Percentiles rank a stretch among this genome's conserved stretches.
phyloP scores from a whole-genome alignment of 2,888 invertebrate genomes.

The Sceliomorpha sp. region DNA sequence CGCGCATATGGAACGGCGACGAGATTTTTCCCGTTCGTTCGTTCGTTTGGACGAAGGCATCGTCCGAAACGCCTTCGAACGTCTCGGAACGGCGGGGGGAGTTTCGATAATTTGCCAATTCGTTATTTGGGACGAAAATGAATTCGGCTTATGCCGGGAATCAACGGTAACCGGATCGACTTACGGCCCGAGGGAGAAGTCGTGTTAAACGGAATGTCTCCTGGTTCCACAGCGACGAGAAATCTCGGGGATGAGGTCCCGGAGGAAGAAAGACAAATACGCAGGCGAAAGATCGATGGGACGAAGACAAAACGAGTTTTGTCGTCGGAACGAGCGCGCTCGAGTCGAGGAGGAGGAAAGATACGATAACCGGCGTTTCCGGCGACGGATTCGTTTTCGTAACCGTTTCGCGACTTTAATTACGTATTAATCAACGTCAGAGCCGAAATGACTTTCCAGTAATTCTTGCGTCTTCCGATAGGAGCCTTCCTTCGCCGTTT shows the following conservation, averaged over 20 bases:
- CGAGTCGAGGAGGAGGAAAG: constrained; percentile 51
- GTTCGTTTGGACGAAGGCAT: constrained; percentile 37
- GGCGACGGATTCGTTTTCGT: constrained; percentile 57
- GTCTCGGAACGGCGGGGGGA: constrained; percentile 46
- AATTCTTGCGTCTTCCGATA: constrained; percentile 31
- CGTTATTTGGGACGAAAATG: constrained; percentile 41
- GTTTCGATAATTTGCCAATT: too few relatives aligned
- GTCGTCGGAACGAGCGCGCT: too few relatives aligned
- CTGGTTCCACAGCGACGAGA: constrained; percentile 41
- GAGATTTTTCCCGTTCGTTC: too few relatives aligned
- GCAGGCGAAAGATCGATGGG: constrained; percentile 52
- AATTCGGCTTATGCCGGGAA: constrained; percentile 47
- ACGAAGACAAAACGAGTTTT: constrained; percentile 40
- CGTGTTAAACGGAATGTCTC: constrained; percentile 45
- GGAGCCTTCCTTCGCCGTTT: constrained; percentile 24
- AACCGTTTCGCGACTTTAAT: not conserved
- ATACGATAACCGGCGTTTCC: constrained; percentile 73
- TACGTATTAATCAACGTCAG: constrained; percentile 43
- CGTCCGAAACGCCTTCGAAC: constrained; percentile 36
- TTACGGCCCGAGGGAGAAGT: constrained; percentile 42
- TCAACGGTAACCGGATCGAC: constrained; percentile 50
- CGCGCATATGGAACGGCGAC: too few relatives aligned
- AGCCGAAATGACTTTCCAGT: constrained; percentile 40
- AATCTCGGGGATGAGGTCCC: constrained; percentile 64
- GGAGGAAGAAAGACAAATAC: constrained; percentile 64